Base-by-base conservation (phyloP, 1,140 invertebrate genomes). In the Achatina immaculata region DNA sequence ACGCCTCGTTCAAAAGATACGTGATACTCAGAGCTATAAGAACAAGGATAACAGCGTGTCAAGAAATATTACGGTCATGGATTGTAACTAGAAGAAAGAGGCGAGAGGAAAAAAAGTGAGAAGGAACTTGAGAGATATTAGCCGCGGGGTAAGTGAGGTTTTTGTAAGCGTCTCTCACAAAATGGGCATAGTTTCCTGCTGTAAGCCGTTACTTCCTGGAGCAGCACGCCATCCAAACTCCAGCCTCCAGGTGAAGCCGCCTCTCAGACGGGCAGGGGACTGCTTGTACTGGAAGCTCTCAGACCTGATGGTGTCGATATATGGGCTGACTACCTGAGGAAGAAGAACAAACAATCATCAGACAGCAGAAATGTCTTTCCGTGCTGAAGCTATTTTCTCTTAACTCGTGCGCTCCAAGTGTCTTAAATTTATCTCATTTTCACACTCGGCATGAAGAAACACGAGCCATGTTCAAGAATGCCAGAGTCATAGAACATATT, bases 281-380 rank as follows among this genome's bases (percentile, higher is more conserved):
- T 69, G 55, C 1, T 74, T 74, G 79, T 84, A 84, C 42, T 78
- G 94, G 91, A 99, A 98, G 0, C 97, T 99, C 87, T 99, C 96
- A 11, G 97, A 94, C 91, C 98, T 97, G 76, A 99, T 99, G 19
- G 99, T 95, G 92, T 99, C 98, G 85, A 99, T 99, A 34, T 99
- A 95, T 95, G 68, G 94, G 94, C 28, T 96, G 95, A 90, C 97
- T 95, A 85, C 95, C 93, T 93, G 77, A 24, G 16, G 45, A 36
- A 31, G n/a, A 71, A 1, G 38, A 71, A n/a, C 2, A 31, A 42
- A 19, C 21, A 6, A 71, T 71, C 4, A 24, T 16, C 51, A 55
- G 51, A 16, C n/a, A 55, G 14, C 11, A 36, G n/a, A 40, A 40
- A 68, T 2, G 11, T 9, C 21, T 68, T 34, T 40, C 65, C 34